Evolutionary conservation across 2,113 vertebrate species (phyloP).

Genomic region (cattle (Bos taurus)): ARS-UCD2.0 NC_037331.1:17502001-17502500

Average conservation of each 20-base stretch:
- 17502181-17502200: not conserved
- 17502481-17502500: conserved; percentile 29
- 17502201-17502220: not conserved
- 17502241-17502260: not conserved
- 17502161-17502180: not conserved
- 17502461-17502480: not conserved
- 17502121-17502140: not conserved
- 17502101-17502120: not conserved
- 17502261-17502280: not conserved
- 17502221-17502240: not conserved
- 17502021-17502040: not conserved
- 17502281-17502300: not conserved
- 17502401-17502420: conserved; percentile 8
- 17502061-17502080: not conserved
- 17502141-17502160: not conserved
- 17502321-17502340: not conserved
- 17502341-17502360: not conserved
- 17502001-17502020: not conserved
- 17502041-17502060: not conserved
- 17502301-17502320: not conserved
- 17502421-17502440: not conserved
- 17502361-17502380: not conserved
- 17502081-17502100: not conserved
- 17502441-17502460: conserved; percentile 25
- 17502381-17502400: not conserved